These are phyloP conservation scores for Sthenelais limicola DNA, from an alignment of 2,888 invertebrate genomes.

Conservation along the genomic window DNA sequence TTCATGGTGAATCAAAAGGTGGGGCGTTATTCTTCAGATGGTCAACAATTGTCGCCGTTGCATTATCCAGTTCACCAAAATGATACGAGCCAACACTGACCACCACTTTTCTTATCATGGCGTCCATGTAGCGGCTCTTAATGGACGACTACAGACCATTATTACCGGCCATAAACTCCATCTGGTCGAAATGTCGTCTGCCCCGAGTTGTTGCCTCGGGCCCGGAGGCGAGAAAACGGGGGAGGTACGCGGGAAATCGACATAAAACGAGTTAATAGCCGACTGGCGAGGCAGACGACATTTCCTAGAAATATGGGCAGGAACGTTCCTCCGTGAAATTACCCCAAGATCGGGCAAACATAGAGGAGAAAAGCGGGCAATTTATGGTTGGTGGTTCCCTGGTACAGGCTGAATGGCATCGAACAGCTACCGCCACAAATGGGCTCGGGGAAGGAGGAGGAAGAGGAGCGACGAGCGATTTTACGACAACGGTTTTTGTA, in stretches of 20 bases:
- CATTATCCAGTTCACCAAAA: too few relatives aligned
- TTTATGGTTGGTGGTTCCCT: slow-evolving; percentile 13
- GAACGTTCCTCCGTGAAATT: slow-evolving; percentile 37
- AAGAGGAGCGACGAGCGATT: slow-evolving; percentile 14
- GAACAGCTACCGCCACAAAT: neutral
- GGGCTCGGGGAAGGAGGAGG: slow-evolving; percentile 11
- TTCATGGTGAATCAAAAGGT: too few relatives aligned
- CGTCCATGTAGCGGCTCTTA: too few relatives aligned
- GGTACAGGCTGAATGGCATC: neutral
- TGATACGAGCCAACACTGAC: too few relatives aligned
- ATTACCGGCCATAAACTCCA: slow-evolving; percentile 9
- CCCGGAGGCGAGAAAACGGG: too few relatives aligned
- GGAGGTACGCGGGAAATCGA: too few relatives aligned
- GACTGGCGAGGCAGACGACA: slow-evolving; percentile 4
- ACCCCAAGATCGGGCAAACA: slow-evolving; percentile 26
- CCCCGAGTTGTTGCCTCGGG: too few relatives aligned
- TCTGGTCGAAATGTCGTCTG: neutral
- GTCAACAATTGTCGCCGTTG: too few relatives aligned
- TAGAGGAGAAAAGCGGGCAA: slow-evolving; percentile 29
- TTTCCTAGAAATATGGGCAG: slow-evolving; percentile 34
- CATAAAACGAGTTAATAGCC: slow-evolving; percentile 38
- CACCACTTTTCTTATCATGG: too few relatives aligned
- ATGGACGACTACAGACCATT: too few relatives aligned
- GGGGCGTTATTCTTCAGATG: too few relatives aligned
- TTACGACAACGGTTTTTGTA: slow-evolving; percentile 32